These are phyloP conservation scores for Cheilosia soror DNA, from an alignment of 2,888 invertebrate genomes.

Conservation along the genomic window DNA sequence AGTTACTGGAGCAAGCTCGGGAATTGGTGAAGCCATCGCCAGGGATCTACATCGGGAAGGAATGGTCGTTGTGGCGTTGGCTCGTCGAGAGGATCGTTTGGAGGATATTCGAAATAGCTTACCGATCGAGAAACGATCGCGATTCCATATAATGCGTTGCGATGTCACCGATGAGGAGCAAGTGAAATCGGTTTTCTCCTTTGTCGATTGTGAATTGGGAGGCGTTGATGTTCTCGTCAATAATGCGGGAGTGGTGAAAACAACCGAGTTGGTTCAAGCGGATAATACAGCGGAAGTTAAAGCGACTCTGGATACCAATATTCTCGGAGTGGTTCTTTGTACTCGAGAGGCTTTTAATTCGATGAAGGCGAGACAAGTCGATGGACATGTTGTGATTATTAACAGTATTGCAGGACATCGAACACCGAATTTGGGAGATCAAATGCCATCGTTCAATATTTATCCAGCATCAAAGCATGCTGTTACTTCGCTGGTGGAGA, in stretches of 20 bases:
- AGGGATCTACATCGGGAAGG: slow-evolving; percentile 56
- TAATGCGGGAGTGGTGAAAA: slow-evolving; percentile 83
- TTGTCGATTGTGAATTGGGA: slow-evolving; percentile 84
- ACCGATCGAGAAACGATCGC: slow-evolving; percentile 64
- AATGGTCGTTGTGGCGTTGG: slow-evolving; percentile 62
- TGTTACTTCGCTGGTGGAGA: slow-evolving; percentile 81
- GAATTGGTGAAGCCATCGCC: slow-evolving; percentile 68
- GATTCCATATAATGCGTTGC: slow-evolving; percentile 83
- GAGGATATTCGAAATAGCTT: slow-evolving; percentile 50
- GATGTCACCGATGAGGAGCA: slow-evolving; percentile 85
- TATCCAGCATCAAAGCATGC: slow-evolving; percentile 82
- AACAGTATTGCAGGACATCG: slow-evolving; percentile 82
- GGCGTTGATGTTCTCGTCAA: slow-evolving; percentile 86
- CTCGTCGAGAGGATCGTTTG: slow-evolving; percentile 60
- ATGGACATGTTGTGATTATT: slow-evolving; percentile 85
- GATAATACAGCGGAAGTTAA: slow-evolving; percentile 78
- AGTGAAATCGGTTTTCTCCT: slow-evolving; percentile 84
- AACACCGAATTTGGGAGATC: slow-evolving; percentile 76
- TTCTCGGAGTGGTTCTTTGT: slow-evolving; percentile 84
- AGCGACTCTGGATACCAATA: slow-evolving; percentile 84
- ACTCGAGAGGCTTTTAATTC: slow-evolving; percentile 84
- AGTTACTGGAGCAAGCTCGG: slow-evolving; percentile 69
- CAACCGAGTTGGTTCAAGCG: slow-evolving; percentile 26
- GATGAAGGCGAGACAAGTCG: slow-evolving; percentile 82
- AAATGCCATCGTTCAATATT: slow-evolving; percentile 78